phyloP scores from a whole-genome alignment of 1,140 invertebrate species.

The Drosophila serrata region DNA sequence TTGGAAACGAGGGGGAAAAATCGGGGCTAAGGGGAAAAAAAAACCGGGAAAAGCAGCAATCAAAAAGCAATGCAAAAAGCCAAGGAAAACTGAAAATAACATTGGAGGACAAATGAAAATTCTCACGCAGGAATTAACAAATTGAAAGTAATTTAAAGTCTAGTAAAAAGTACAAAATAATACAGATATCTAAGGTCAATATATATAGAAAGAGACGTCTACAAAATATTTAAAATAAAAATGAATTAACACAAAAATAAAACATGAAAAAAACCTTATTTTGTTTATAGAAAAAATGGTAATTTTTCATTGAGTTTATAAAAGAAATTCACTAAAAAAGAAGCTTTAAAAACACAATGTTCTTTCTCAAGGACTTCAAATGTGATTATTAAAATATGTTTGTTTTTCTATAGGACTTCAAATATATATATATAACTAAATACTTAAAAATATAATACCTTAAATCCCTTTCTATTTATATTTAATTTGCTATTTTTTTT shows the following conservation, averaged over 20 bases:
- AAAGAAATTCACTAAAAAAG: not conserved
- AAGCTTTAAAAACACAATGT: not conserved
- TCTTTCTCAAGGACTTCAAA: not conserved
- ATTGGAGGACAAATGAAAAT: constrained; percentile 2
- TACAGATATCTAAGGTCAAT: not conserved
- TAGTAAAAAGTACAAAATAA: not conserved
- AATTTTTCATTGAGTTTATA: not conserved
- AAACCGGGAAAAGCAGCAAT: not conserved
- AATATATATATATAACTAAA: not conserved
- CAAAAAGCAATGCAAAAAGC: not conserved
- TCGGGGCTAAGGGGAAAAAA: too few species aligned
- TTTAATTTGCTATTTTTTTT: not conserved
- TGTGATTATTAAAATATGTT: too few species aligned
- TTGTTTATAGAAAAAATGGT: not conserved
- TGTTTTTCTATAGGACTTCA: not conserved
- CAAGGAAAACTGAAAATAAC: constrained; percentile 2
- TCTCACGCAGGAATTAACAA: constrained; percentile 10
- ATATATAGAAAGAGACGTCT: not conserved
- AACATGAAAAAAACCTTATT: not conserved
- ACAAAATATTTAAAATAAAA: not conserved
- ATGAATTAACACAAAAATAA: not conserved
- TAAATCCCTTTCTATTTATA: not conserved
- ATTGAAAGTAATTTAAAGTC: constrained; percentile 18
- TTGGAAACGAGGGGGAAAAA: constrained; percentile 11
- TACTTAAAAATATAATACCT: not conserved